phyloP scores from a whole-genome alignment of 1,140 invertebrate genomes.

The Drosophila murphyi region DNA sequence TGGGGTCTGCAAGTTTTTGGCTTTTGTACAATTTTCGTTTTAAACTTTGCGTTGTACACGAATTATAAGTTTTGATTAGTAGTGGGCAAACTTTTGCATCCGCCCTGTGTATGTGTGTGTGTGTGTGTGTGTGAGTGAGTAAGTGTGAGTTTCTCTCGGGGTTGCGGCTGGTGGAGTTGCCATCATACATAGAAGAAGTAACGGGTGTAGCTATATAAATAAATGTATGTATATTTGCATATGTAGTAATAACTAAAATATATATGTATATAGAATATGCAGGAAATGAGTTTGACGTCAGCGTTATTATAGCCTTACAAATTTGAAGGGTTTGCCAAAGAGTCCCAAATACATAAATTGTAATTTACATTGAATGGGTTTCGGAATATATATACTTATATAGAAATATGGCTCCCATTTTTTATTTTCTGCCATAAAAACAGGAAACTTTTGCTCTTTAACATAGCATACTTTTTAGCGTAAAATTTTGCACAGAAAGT shows the following conservation, averaged over 20 bases:
- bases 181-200: conserved; percentile 8
- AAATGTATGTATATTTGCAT: conserved; percentile 30
- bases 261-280: conserved; percentile 33
- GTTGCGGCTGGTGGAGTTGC: conserved; percentile 13
- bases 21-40: conserved; percentile 81
- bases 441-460: not conserved
- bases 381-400: not conserved
- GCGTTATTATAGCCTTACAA: conserved; percentile 58
- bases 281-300: conserved; percentile 69
- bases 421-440: not conserved
- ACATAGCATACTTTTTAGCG: conserved; percentile 10
- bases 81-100: conserved; percentile 75
- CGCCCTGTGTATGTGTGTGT: conserved; percentile 42
- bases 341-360: too few species aligned
- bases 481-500: not conserved
- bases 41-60: conserved; percentile 81
- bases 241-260: conserved; percentile 57
- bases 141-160: conserved; percentile 12
- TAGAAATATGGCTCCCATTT: too few species aligned
- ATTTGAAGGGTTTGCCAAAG: conserved; percentile 5
- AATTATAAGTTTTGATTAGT: conserved; percentile 84
- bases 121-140: conserved; percentile 37
- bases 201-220: conserved; percentile 13
- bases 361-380: not conserved
- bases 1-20: conserved; percentile 67